Evolutionary conservation across 2,888 invertebrate genomes (phyloP), one percentile per base, ranked within the genome.

Genomic region (Drosophila merina): DNA sequence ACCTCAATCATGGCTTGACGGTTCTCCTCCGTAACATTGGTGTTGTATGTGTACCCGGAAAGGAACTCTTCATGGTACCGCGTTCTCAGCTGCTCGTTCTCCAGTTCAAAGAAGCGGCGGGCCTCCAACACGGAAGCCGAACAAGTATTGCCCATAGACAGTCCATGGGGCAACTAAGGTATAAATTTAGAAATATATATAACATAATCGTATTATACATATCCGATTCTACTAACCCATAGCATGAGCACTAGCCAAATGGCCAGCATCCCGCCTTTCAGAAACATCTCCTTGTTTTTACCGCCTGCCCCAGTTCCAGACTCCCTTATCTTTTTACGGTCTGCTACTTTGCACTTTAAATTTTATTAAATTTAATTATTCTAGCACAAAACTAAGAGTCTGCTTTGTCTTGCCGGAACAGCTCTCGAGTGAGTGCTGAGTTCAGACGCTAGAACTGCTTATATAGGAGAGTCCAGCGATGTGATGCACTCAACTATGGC

Each of bases 1-100:
- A 90, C 73, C 2, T 77, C 82, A 10, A 88, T 88, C 91, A 92
- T 92, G 10, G 88, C 76, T 8, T 93, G 92, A 14, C 95, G 93
- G 91, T 95, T 96, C 42, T 93, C 93, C 51, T 95, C 94, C 0
- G 96, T 96, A 30, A 97, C 93, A 89, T 97, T 96, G 0, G 96
- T 95, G 0, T 94, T 94, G 88, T 96, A 84, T 0, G 92, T 93
- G 95, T 96, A 96, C 63, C 73, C 59, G 0, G 89, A 94, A 0
- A 93, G 55, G 8, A 93, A 92, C 2, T 93, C 93, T 20, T 92
- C 92, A 83, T 95, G 94, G 70, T 92, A 92, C 79, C 94, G 93
- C 66, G 92, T 81, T 0, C 93, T 93, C n/a, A 93, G 91, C 48
- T 93, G 93, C 48, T 92, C 92, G 88, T 95, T 95, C 67, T 95